Evolutionary conservation across 2,113 vertebrate species (phyloP).

Genomic region (Actinemys pallida): DNA sequence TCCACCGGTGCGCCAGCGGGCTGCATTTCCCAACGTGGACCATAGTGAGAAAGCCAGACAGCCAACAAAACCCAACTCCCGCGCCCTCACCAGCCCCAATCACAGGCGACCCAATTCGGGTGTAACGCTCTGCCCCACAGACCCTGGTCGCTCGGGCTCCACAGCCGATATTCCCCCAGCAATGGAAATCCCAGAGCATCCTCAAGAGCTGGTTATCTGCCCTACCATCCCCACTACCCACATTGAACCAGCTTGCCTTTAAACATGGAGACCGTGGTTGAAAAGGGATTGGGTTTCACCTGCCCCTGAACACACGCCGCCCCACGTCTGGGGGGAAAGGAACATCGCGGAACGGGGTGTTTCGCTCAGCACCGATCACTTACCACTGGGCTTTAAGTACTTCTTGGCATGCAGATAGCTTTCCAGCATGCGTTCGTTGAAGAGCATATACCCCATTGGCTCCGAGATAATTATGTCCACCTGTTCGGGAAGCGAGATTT

Average conservation of each 20-base stretch:
- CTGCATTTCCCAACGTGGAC: neutral
- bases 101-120: too few species aligned
- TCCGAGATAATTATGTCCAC: constrained; percentile 98
- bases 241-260: too few species aligned
- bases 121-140: neutral
- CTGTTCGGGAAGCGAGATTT: constrained; percentile 92
- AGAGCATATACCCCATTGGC: constrained; percentile 99
- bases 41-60: neutral
- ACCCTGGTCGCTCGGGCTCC: too few species aligned
- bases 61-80: neutral
- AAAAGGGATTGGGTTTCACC: neutral
- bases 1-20: neutral
- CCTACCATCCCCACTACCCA: too few species aligned
- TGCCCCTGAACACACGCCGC: too few species aligned
- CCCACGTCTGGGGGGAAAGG: too few species aligned
- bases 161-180: too few species aligned
- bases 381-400: constrained; percentile 93
- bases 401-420: constrained; percentile 98
- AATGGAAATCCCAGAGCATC: too few species aligned
- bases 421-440: constrained; percentile 97
- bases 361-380: constrained; percentile 13
- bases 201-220: too few species aligned
- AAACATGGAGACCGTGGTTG: neutral
- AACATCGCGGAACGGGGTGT: neutral
- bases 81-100: too few species aligned